Evolutionary conservation across 2,888 invertebrate genomes (phyloP), one percentile per base, ranked within the genome.

Genomic region (Pinctada fucata): DNA sequence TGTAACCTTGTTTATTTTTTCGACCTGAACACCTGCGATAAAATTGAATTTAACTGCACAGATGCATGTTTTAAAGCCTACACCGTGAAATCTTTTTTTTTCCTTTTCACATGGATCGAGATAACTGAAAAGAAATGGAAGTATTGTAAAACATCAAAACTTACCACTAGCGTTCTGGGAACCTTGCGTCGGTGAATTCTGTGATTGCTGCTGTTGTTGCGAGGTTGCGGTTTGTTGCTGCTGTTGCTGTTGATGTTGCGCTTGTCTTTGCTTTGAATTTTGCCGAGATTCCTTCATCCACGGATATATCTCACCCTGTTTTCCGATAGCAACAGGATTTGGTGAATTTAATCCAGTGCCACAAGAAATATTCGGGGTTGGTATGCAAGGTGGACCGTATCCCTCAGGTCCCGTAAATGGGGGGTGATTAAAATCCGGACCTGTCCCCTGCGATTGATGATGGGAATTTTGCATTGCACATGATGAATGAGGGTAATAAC

Each of bases 231-330:
- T 82, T 47, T 84, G 84, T 51, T 80, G 81, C 8, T 83, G 84
- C 45, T 82, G 80, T 52, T 78, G 79, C 16, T 81, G 82, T 48
- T 79, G 78, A 58, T 83, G 83, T 13, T 84, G 83, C 47, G 84
- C 77, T 74, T 86, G 87, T 51, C 84, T 84, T 69, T 85, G 86
- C 81, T 89, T 90, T 49, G 82, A 82, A 79, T 89, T 90, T 73
- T 89, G 88, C 4, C 90, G 81, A 47, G 88, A 87, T 81, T 90
- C 90, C 66, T 88, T 87, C 90, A 90, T 90, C 90, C 90, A 90
- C 2, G 90, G 90, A 82, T 88, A 90, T 63, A 90, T 89, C 79
- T 89, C 90, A 78, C 81, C 66, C n/a, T 83, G 82, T 82, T 86
- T 86, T 16, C 80, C 81, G 47, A 79, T 80, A 6, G 84, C 64